Evolutionary conservation across 2,797 vertebrate genomes (phyloP).

Genomic region (Aphelocoma californica): DNA sequence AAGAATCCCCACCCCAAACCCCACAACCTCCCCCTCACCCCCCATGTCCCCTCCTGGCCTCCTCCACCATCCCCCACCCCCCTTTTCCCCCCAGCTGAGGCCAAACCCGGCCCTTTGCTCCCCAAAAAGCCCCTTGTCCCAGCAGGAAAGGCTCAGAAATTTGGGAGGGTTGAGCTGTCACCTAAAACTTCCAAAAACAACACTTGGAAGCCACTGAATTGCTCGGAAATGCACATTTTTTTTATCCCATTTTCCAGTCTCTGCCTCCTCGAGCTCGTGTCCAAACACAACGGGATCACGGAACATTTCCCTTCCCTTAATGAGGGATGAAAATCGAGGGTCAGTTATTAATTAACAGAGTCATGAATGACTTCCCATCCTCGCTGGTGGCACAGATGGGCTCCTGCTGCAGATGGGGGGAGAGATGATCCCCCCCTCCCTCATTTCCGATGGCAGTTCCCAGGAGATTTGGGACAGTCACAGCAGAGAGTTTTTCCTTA

Average conservation of each 20-base stretch:
- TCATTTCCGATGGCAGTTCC: not conserved
- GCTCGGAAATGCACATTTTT: rapidly evolving
- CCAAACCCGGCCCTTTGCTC: not conserved
- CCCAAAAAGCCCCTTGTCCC: not conserved
- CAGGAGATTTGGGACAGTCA: rapidly evolving
- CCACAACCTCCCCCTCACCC: not conserved
- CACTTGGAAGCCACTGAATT: not conserved
- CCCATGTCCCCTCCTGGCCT: no score
- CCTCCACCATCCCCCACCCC: not conserved
- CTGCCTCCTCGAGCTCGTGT: rapidly evolving
- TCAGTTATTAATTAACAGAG: not conserved
- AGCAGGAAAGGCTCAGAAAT: not conserved
- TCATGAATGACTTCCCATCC: not conserved
- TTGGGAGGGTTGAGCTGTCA: no score
- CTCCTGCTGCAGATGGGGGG: not conserved
- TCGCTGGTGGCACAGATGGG: not conserved
- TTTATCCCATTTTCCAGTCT: not conserved
- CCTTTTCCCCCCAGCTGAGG: not conserved
- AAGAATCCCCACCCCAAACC: not conserved
- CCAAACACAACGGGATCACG: not conserved
- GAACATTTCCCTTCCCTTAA: not conserved
- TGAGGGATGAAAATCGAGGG: not conserved
- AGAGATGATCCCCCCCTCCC: not conserved
- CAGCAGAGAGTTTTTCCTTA: not conserved
- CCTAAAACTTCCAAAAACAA: not conserved